These are phyloP conservation scores for Melanotaenia parkinsoni DNA, from an alignment of 2,797 vertebrate species.

Conservation along the genomic window DNA sequence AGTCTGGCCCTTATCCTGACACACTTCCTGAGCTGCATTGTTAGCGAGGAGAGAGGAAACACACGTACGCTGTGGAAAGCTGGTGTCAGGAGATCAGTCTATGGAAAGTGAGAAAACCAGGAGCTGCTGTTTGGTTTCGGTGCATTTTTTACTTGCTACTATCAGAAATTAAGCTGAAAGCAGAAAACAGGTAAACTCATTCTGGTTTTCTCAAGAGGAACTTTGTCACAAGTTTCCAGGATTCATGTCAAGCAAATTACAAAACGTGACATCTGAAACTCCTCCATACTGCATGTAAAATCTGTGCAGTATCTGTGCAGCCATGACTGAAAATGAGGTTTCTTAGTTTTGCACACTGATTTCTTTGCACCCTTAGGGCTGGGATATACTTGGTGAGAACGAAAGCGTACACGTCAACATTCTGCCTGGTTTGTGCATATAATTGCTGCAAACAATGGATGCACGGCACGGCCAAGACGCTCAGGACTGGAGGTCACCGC, in stretches of 20 bases:
- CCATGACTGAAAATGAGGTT: neutral
- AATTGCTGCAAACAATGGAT: no score
- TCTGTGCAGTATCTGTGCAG: neutral
- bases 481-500: no score
- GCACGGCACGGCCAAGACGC: no score
- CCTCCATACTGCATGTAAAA: neutral
- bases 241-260: neutral
- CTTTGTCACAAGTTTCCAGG: neutral
- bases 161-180: constrained; percentile 56
- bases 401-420: no score
- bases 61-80: constrained; percentile 58
- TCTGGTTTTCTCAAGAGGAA: neutral
- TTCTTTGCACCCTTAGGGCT: no score
- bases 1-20: constrained; percentile 83
- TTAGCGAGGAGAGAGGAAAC: constrained; percentile 78
- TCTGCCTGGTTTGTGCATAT: no score
- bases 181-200: neutral
- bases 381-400: no score
- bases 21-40: constrained; percentile 85
- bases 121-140: constrained; percentile 61
- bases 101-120: constrained; percentile 68
- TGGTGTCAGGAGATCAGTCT: constrained; percentile 64
- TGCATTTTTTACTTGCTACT: constrained; percentile 34
- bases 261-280: neutral
- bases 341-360: no score